Percentiles rank a stretch among this genome's conserved stretches.
Conservation (phyloP, 1,140 invertebrate genomes). For the Habropoda laboriosa region DNA sequence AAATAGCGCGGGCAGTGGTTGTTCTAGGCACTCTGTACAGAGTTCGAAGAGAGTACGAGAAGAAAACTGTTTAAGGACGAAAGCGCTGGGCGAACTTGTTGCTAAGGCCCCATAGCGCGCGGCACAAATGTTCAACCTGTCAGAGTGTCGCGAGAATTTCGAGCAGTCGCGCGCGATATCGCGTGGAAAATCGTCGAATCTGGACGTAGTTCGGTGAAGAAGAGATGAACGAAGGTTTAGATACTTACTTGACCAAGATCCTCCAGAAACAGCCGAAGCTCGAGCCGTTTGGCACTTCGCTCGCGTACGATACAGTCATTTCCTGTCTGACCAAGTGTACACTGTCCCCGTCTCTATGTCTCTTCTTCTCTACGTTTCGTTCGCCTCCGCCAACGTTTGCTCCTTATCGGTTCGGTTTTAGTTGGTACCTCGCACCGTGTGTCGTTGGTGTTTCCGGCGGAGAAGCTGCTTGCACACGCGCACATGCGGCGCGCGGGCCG, state of each 20-base stretch:
- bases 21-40: background rate
- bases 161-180: background rate
- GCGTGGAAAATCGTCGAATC: background rate
- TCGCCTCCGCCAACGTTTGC: background rate
- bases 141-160: conserved; percentile 16
- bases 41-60: background rate
- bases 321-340: conserved; percentile 62
- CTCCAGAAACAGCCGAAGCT: conserved; percentile 95
- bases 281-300: conserved; percentile 93
- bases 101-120: conserved; percentile 37
- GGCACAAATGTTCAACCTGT: conserved; percentile 34
- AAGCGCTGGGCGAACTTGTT: conserved; percentile 33
- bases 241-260: conserved; percentile 91
- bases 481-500: conserved; percentile 74
- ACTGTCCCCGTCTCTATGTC: conserved; percentile 50
- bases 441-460: conserved; percentile 57
- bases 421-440: conserved; percentile 52
- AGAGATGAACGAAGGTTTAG: background rate
- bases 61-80: conserved; percentile 2
- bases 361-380: background rate
- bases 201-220: no score
- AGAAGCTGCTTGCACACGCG: conserved; percentile 67
- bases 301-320: conserved; percentile 94
- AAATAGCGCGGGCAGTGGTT: conserved; percentile 17
- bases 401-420: background rate